phyloP scores from a whole-genome alignment of 2,888 invertebrate genomes.

The Xanthorhoe spadicearia region DNA sequence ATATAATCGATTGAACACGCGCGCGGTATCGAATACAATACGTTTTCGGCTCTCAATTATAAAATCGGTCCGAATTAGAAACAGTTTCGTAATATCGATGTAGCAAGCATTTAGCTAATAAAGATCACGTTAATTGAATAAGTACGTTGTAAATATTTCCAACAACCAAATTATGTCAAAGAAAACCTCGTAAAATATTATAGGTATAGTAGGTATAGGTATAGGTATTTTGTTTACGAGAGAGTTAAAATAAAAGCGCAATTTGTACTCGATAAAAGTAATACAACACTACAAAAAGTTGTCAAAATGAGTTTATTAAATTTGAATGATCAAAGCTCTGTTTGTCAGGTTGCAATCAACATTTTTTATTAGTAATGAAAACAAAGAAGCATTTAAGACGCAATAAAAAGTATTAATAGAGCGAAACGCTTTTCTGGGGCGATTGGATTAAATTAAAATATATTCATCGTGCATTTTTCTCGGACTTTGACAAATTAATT shows the following conservation, averaged over 20 bases:
- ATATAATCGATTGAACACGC: slow-evolving; percentile 81
- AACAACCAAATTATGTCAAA: background rate
- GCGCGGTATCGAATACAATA: slow-evolving; percentile 69
- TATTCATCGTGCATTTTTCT: slow-evolving; percentile 45
- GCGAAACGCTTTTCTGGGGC: slow-evolving; percentile 65
- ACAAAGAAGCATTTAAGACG: slow-evolving; percentile 74
- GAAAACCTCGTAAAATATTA: background rate
- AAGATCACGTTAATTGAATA: slow-evolving; percentile 6
- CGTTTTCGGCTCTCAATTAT: slow-evolving; percentile 49
- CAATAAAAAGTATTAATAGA: slow-evolving; percentile 75
- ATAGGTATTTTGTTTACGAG: background rate
- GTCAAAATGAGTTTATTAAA: slow-evolving; percentile 26
- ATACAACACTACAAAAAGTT: slow-evolving; percentile 19
- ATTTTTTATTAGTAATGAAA: slow-evolving; percentile 69
- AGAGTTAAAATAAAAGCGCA: slow-evolving; percentile 8
- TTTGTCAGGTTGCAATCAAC: slow-evolving; percentile 57
- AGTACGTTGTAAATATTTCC: background rate
- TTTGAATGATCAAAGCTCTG: slow-evolving; percentile 55
- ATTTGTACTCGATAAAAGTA: slow-evolving; percentile 21
- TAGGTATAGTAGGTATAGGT: too few species aligned
- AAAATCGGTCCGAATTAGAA: slow-evolving; percentile 52
- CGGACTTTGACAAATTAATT: slow-evolving; percentile 74
- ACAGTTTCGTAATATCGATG: slow-evolving; percentile 43
- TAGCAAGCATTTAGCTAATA: slow-evolving; percentile 16
- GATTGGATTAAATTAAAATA: slow-evolving; percentile 59